Evolutionary conservation across 2,888 invertebrate genomes (phyloP).

Genomic region (Hydrotaea cyrtoneurina): DNA sequence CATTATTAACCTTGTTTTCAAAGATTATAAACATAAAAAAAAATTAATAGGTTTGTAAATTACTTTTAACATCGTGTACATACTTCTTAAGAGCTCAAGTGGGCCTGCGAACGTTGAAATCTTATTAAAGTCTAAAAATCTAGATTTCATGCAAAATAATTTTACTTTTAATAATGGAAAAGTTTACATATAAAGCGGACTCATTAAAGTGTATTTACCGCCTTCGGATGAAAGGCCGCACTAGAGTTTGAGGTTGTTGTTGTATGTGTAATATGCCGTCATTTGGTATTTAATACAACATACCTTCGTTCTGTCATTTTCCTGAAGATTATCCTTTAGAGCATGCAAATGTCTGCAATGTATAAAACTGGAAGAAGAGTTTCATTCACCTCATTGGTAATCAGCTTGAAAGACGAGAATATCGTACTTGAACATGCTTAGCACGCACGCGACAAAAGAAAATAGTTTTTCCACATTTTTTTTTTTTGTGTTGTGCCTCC

Average conservation of each 20-base stretch:
- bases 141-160: too few species aligned
- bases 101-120: not conserved
- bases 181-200: not conserved
- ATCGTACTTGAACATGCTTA: constrained; percentile 58
- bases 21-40: constrained; percentile 35
- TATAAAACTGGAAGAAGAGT: constrained; percentile 19
- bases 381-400: constrained; percentile 52
- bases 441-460: constrained; percentile 58
- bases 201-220: too few species aligned
- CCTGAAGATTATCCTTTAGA: constrained; percentile 52
- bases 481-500: too few species aligned
- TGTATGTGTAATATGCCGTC: not conserved
- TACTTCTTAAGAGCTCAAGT: not conserved
- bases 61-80: not conserved
- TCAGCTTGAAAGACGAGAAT: constrained; percentile 40
- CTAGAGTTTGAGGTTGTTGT: too few species aligned
- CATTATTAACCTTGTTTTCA: constrained; percentile 45
- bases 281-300: not conserved
- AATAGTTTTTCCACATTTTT: constrained; percentile 4
- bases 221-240: not conserved
- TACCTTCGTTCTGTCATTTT: not conserved
- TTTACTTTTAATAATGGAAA: too few species aligned
- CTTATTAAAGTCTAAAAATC: not conserved
- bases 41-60: not conserved
- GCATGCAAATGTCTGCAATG: constrained; percentile 51